Conservation (phyloP, 1,140 invertebrate genomes). For the Sweltsa coloradensis region DNA sequence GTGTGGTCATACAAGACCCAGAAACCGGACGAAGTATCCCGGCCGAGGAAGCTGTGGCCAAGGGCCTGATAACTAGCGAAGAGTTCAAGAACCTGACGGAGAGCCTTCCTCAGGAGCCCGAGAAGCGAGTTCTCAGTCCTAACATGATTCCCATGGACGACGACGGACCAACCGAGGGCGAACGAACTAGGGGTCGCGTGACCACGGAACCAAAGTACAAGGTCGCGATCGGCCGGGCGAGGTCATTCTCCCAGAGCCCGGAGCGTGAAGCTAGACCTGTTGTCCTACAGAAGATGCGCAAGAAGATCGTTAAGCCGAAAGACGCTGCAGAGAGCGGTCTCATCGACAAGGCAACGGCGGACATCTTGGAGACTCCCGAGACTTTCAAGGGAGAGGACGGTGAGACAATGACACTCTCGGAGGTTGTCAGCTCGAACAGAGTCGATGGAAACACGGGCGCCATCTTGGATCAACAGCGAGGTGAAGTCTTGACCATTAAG, state of each 20-base stretch:
- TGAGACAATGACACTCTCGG: conserved; percentile 49
- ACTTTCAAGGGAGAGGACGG: conserved; percentile 41
- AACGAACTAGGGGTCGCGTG: conserved; percentile 41
- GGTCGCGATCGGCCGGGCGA: conserved; percentile 45
- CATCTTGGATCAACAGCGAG: conserved; percentile 71
- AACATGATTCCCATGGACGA: conserved; percentile 28
- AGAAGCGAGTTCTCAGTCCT: conserved; percentile 19
- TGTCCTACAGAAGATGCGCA: conserved; percentile 64
- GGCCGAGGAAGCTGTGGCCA: conserved; percentile 38
- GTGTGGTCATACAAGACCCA: conserved; percentile 26
- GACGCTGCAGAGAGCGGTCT: conserved; percentile 61
- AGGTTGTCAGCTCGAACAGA: conserved; percentile 61
- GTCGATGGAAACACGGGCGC: conserved; percentile 63
- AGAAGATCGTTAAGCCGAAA: conserved; percentile 51
- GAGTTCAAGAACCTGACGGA: conserved; percentile 23
- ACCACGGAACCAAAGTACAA: conserved; percentile 55
- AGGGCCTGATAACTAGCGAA: conserved; percentile 33
- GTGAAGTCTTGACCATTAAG: conserved; percentile 62
- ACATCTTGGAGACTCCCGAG: conserved; percentile 46
- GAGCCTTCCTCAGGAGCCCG: neutral
- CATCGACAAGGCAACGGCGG: conserved; percentile 58
- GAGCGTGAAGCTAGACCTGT: conserved; percentile 51
- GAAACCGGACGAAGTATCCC: conserved; percentile 26
- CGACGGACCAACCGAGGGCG: conserved; percentile 33
- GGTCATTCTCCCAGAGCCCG: conserved; percentile 34